These are phyloP conservation scores for Apotomis turbidana DNA, from an alignment of 2,888 invertebrate genomes.

Conservation along the genomic window DNA sequence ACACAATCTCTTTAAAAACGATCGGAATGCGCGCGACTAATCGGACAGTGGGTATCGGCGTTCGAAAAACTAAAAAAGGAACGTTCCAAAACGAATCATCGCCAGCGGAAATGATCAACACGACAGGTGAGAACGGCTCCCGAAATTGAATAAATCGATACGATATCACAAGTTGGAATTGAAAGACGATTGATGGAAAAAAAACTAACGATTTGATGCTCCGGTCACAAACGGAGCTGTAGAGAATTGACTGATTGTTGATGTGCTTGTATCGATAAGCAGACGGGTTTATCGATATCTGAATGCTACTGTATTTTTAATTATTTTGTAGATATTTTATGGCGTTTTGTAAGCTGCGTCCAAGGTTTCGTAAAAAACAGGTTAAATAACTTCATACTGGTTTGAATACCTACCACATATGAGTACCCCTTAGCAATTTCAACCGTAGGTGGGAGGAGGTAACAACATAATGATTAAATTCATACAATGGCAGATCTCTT, in stretches of 20 bases:
- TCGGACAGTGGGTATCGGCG: constrained; percentile 67
- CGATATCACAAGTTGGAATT: constrained; percentile 77
- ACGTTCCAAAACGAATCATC: constrained; percentile 53
- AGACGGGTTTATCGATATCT: constrained; percentile 23
- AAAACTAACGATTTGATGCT: constrained; percentile 70
- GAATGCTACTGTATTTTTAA: neutral
- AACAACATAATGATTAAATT: no score
- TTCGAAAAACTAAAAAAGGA: constrained; percentile 45
- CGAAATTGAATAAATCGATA: constrained; percentile 80
- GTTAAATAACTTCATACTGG: no score
- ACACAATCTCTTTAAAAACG: constrained; percentile 58
- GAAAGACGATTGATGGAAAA: constrained; percentile 77
- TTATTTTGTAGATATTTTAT: no score
- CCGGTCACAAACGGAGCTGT: constrained; percentile 57
- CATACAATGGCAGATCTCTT: no score
- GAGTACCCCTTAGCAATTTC: no score
- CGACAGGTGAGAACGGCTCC: constrained; percentile 73
- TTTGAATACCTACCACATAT: no score
- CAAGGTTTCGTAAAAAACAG: no score
- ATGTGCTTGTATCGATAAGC: constrained; percentile 49
- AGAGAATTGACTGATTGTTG: constrained; percentile 29
- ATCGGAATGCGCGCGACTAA: constrained; percentile 77
- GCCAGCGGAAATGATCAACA: constrained; percentile 76
- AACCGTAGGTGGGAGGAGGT: no score
- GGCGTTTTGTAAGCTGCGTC: no score